Evolutionary conservation across 2,113 vertebrate genomes (phyloP).

Genomic region (Phyllostomus discolor): DNA sequence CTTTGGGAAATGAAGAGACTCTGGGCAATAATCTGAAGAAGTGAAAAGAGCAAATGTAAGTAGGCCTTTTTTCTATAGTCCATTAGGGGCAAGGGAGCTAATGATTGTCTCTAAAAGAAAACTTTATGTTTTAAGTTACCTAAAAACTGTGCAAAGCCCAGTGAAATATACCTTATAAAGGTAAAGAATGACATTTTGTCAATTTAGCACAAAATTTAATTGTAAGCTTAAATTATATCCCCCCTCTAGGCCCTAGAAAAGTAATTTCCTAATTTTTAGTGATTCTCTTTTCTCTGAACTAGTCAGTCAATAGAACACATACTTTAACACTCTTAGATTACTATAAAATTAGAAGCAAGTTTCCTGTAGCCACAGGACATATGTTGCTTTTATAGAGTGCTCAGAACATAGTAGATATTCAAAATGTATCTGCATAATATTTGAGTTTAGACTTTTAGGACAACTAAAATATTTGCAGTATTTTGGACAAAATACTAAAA

Average conservation of each 20-base stretch:
- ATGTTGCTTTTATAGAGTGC: neutral
- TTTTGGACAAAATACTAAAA: neutral
- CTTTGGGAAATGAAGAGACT: constrained; percentile 60
- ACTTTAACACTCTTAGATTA: neutral
- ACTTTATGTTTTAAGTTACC: neutral
- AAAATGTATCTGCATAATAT: neutral
- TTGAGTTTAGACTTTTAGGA: neutral
- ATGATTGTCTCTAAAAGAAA: neutral
- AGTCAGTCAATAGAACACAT: neutral
- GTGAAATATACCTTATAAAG: neutral
- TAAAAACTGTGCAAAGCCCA: neutral
- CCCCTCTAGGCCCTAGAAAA: rapidly evolving
- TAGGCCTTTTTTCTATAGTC: neutral
- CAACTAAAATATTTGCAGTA: neutral
- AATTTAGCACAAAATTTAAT: neutral
- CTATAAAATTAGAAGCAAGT: neutral
- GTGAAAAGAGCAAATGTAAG: neutral
- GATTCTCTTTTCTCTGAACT: neutral
- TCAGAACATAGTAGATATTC: neutral
- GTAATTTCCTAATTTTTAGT: neutral
- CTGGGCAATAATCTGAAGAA: constrained; percentile 28
- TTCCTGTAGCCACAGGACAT: neutral
- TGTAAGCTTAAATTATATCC: neutral
- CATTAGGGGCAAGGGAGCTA: neutral
- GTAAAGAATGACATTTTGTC: neutral